These are phyloP conservation scores for Myripristis murdjan DNA, from an alignment of 2,797 vertebrate genomes.

Conservation along the genomic window DNA sequence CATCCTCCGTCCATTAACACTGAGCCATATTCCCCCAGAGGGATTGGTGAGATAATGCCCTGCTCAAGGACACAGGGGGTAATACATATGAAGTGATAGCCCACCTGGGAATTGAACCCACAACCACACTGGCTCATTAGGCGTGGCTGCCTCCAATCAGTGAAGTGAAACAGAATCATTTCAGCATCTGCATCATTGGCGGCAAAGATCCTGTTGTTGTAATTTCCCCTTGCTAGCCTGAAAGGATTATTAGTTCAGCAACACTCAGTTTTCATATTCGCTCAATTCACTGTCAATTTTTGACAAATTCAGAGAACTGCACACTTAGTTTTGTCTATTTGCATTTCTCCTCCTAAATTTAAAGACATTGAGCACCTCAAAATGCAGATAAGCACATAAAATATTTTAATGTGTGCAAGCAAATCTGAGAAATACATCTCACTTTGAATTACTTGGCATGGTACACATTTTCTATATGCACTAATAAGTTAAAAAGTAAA, in stretches of 20 bases:
- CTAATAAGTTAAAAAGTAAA: constrained; percentile 1
- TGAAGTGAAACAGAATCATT: constrained; percentile 60
- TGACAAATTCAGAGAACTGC: constrained; percentile 3
- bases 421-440: constrained; percentile 3
- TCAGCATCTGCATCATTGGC: constrained; percentile 48
- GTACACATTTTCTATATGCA: constrained; percentile 18
- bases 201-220: constrained; percentile 53
- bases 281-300: constrained; percentile 44
- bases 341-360: constrained; percentile 41
- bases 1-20: constrained; percentile 75
- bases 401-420: constrained; percentile 23
- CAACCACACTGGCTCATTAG: constrained; percentile 76
- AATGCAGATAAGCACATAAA: constrained; percentile 37
- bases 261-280: constrained; percentile 46
- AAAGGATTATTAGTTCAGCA: constrained; percentile 43
- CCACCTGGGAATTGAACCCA: constrained; percentile 77
- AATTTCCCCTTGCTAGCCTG: constrained; percentile 50
- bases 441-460: too few relatives aligned
- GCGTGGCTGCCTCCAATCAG: constrained; percentile 57
- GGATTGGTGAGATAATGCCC: constrained; percentile 73
- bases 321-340: constrained; percentile 27
- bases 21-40: constrained; percentile 57
- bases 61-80: constrained; percentile 80
- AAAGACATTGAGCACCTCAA: constrained; percentile 43
- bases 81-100: constrained; percentile 75